phyloP scores from a whole-genome alignment of 2,113 vertebrate genomes.

The Garra rufa region DNA sequence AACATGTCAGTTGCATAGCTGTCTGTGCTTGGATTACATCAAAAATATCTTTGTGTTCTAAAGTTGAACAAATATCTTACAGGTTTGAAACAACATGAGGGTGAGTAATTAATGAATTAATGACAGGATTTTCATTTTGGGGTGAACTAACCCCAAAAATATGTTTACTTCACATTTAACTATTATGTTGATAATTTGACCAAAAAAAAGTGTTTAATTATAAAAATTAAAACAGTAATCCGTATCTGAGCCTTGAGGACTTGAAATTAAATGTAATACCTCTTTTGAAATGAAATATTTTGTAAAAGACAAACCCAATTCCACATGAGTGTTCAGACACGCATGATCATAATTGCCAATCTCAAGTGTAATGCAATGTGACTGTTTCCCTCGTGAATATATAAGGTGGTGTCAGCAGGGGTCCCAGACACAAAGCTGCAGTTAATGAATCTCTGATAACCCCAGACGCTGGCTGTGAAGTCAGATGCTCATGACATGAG shows the following conservation, averaged over 20 bases:
- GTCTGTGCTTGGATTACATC: no score
- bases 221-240: background rate
- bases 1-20: no score
- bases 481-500: conserved; percentile 26
- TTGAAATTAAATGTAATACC: no score
- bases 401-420: background rate
- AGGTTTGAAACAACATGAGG: no score
- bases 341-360: background rate
- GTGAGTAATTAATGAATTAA: no score
- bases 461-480: conserved; percentile 22
- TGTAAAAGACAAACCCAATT: background rate
- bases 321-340: background rate
- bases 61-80: no score
- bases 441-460: conserved; percentile 3
- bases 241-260: background rate
- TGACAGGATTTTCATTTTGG: no score
- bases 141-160: no score
- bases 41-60: no score
- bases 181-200: background rate
- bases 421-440: background rate
- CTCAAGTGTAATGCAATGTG: background rate
- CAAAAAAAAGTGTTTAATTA: background rate
- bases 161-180: background rate
- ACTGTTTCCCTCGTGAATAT: background rate
- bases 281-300: background rate